These are phyloP conservation scores for Drosophila leonis DNA, from an alignment of 2,888 invertebrate species.

Conservation along the genomic window DNA sequence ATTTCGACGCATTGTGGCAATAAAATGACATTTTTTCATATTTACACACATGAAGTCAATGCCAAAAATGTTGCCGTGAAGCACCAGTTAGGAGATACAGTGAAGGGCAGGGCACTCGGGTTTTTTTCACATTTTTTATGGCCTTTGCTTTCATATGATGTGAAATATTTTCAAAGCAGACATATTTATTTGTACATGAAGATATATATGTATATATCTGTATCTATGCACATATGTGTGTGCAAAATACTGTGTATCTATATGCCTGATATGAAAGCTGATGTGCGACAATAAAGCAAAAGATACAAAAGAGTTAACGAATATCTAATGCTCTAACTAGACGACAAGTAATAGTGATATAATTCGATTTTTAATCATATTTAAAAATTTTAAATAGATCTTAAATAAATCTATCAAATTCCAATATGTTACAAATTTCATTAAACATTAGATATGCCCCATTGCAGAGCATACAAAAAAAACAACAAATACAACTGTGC, in stretches of 20 bases:
- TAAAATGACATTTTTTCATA: slow-evolving; percentile 79
- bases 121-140: slow-evolving; percentile 53
- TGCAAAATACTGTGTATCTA: slow-evolving; percentile 37
- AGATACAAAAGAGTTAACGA: not conserved
- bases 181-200: slow-evolving; percentile 65
- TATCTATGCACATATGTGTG: slow-evolving; percentile 38
- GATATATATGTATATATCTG: slow-evolving; percentile 14
- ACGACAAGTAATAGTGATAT: not conserved
- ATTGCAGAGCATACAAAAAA: not conserved
- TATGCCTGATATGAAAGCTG: slow-evolving; percentile 45
- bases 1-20: slow-evolving; percentile 78
- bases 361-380: not conserved
- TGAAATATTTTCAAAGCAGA: slow-evolving; percentile 67
- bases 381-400: not conserved
- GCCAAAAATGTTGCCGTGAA: slow-evolving; percentile 41
- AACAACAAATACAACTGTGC: slow-evolving; percentile 8
- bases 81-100: slow-evolving; percentile 5
- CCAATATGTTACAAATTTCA: not conserved
- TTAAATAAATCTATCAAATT: not conserved
- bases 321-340: not conserved
- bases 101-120: not conserved
- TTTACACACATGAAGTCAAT: slow-evolving; percentile 78
- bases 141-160: slow-evolving; percentile 54
- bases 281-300: slow-evolving; percentile 40
- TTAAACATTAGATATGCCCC: not conserved